These are phyloP conservation scores for Geopemphigus sp. DNA, from an alignment of 1,140 invertebrate genomes.

Conservation along the genomic window DNA sequence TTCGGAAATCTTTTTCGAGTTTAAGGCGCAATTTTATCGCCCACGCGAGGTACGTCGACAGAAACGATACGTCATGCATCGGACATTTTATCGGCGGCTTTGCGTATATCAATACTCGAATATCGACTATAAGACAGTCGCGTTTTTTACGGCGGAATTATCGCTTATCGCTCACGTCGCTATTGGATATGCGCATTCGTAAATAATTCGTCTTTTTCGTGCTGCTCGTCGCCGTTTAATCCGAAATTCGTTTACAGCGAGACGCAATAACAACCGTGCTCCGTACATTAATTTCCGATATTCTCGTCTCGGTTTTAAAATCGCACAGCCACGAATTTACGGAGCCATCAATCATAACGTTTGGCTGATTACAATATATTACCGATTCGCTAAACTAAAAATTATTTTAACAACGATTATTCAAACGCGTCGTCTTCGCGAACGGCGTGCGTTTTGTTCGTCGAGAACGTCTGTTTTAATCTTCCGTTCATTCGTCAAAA, in stretches of 20 bases:
- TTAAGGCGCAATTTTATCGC: too few relatives aligned
- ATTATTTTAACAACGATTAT: neutral
- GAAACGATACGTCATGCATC: too few relatives aligned
- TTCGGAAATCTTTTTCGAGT: too few relatives aligned
- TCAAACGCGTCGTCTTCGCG: neutral
- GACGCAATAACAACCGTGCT: neutral
- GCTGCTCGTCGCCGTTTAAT: neutral
- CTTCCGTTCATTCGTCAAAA: neutral
- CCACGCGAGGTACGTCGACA: too few relatives aligned
- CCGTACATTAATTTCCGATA: neutral
- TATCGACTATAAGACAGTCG: neutral
- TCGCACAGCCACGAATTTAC: neutral
- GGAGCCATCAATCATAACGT: neutral
- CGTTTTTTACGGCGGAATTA: neutral
- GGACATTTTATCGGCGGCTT: neutral
- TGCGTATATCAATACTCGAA: neutral
- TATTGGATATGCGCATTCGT: neutral
- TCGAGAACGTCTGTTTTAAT: neutral
- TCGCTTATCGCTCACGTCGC: neutral
- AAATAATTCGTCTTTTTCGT: neutral
- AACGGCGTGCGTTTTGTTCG: neutral
- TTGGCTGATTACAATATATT: too few relatives aligned
- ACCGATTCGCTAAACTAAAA: neutral
- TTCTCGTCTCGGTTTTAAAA: neutral
- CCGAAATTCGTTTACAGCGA: neutral